Evolutionary conservation across 2,797 vertebrate species (phyloP).

Genomic region (Erithacus rubecula): DNA sequence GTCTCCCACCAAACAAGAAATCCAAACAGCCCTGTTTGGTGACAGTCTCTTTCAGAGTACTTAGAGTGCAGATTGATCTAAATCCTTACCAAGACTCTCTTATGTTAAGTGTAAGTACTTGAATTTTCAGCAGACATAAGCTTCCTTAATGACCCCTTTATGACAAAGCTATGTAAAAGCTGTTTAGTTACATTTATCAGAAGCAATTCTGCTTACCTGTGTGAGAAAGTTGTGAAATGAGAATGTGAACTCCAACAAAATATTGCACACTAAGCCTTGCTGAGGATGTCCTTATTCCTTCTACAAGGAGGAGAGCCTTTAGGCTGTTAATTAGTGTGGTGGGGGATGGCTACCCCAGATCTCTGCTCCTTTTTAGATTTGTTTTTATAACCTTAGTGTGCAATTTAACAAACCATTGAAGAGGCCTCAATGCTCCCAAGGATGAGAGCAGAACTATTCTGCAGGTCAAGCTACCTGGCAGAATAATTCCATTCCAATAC

Average conservation of each 20-base stretch:
- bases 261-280: background rate
- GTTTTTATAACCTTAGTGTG: background rate
- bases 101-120: background rate
- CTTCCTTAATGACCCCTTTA: background rate
- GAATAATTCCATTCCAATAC: accelerated
- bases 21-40: background rate
- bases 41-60: background rate
- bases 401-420: background rate
- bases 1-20: background rate
- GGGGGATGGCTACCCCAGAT: background rate
- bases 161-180: background rate
- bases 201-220: background rate
- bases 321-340: background rate
- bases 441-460: background rate
- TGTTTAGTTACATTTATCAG: background rate
- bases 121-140: background rate
- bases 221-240: background rate
- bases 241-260: background rate
- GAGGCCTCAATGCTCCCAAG: background rate
- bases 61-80: background rate
- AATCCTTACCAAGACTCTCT: background rate
- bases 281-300: background rate
- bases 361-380: background rate
- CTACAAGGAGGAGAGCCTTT: background rate
- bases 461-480: too few relatives aligned